Percentiles rank a stretch among this genome's conserved stretches.
Evolutionary conservation across 2,888 invertebrate species (phyloP).

Genomic region (Marronus borbonicus): DNA sequence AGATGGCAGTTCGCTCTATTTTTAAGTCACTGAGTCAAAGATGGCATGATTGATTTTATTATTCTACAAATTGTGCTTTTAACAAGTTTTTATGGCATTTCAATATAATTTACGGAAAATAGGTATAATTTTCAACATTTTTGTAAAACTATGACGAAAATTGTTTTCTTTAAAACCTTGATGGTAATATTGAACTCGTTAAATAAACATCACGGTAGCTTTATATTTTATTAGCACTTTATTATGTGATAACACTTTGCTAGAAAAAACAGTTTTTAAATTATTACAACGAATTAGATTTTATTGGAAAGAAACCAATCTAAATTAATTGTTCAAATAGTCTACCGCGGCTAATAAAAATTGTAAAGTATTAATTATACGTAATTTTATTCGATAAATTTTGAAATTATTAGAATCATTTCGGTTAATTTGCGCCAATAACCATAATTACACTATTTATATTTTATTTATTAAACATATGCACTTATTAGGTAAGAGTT

Average conservation of each 20-base stretch:
- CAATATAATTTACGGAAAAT: too few species aligned
- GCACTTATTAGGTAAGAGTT: background rate
- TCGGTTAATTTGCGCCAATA: background rate
- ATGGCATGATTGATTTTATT: too few species aligned
- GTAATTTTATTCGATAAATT: background rate
- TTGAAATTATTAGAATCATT: background rate
- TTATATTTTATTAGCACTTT: too few species aligned
- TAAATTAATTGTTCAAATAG: background rate
- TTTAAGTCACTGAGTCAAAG: too few species aligned
- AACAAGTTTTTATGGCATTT: too few species aligned
- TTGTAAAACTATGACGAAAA: too few species aligned
- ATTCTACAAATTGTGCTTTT: too few species aligned
- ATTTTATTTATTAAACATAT: conserved; percentile 4
- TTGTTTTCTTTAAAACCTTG: too few species aligned
- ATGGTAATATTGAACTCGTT: too few species aligned
- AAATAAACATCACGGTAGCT: too few species aligned
- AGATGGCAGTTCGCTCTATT: too few species aligned
- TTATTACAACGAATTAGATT: conserved; percentile 10
- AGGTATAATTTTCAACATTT: too few species aligned
- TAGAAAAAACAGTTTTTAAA: background rate
- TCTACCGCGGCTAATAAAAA: background rate
- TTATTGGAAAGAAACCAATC: background rate
- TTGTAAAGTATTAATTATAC: background rate
- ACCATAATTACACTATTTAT: conserved; percentile 15
- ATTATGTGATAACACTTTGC: background rate